These are phyloP conservation scores for Pinna nobilis DNA, from an alignment of 1,140 invertebrate species.

Conservation along the genomic window DNA sequence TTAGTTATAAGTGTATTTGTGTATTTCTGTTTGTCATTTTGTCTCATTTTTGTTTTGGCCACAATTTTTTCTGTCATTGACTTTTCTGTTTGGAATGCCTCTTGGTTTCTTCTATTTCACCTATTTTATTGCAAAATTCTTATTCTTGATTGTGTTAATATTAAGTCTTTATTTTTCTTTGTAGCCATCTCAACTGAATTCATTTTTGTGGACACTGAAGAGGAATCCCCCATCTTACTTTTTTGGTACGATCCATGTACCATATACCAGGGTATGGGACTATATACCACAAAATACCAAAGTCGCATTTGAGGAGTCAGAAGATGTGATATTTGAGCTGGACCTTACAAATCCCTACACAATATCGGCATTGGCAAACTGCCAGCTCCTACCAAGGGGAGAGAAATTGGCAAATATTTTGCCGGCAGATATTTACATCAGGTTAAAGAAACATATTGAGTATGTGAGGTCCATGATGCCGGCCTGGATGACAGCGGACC, in stretches of 20 bases:
- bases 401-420: conserved; percentile 75
- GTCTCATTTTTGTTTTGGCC: too few species aligned
- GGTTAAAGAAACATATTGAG: conserved; percentile 77
- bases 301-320: conserved; percentile 75
- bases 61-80: too few species aligned
- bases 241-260: conserved; percentile 80
- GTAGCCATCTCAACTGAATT: conserved; percentile 65
- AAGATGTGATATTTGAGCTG: conserved; percentile 78
- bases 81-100: too few species aligned
- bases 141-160: background rate
- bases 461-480: conserved; percentile 75
- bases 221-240: conserved; percentile 77
- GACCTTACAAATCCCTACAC: conserved; percentile 77
- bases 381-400: conserved; percentile 77
- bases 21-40: too few species aligned
- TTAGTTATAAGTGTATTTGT: too few species aligned
- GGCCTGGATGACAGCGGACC: conserved; percentile 76
- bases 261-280: conserved; percentile 79
- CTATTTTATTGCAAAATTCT: background rate
- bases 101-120: too few species aligned
- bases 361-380: conserved; percentile 75
- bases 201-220: conserved; percentile 75
- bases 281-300: conserved; percentile 78
- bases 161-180: conserved; percentile 40
- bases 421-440: conserved; percentile 74